phyloP scores from a whole-genome alignment of 2,888 invertebrate genomes.

The Polylopha cassiicola region DNA sequence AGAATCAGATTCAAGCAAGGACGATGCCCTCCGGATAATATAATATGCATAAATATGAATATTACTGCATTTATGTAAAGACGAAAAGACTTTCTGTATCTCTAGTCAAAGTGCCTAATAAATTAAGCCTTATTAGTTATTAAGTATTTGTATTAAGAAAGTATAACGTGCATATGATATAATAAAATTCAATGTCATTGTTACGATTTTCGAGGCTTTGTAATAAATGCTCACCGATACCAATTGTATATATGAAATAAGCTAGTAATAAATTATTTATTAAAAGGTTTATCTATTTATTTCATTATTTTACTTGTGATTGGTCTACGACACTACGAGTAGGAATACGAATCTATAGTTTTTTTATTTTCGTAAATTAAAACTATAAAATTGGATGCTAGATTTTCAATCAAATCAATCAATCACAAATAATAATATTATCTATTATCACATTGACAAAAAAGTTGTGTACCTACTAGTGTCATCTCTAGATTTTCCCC shows the following conservation, averaged over 20 bases:
- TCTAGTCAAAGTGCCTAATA: constrained; percentile 75
- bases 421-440: no score
- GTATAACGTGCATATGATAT: constrained; percentile 9
- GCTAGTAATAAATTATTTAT: constrained; percentile 65
- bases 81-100: constrained; percentile 69
- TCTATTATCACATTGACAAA: no score
- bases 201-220: constrained; percentile 39
- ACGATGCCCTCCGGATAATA: constrained; percentile 63
- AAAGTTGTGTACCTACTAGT: no score
- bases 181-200: constrained; percentile 12
- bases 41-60: constrained; percentile 51
- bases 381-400: no score
- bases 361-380: no score
- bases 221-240: constrained; percentile 37
- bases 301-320: neutral
- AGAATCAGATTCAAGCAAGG: constrained; percentile 38
- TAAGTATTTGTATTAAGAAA: constrained; percentile 19
- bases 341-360: no score
- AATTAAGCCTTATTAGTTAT: constrained; percentile 36
- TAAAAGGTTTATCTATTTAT: constrained; percentile 27
- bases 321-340: no score
- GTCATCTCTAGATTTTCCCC: no score
- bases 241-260: constrained; percentile 30
- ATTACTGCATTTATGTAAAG: constrained; percentile 53
- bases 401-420: no score